These are phyloP conservation scores for Pardosa pseudoannulata DNA, from an alignment of 2,888 invertebrate genomes.

Conservation along the genomic window DNA sequence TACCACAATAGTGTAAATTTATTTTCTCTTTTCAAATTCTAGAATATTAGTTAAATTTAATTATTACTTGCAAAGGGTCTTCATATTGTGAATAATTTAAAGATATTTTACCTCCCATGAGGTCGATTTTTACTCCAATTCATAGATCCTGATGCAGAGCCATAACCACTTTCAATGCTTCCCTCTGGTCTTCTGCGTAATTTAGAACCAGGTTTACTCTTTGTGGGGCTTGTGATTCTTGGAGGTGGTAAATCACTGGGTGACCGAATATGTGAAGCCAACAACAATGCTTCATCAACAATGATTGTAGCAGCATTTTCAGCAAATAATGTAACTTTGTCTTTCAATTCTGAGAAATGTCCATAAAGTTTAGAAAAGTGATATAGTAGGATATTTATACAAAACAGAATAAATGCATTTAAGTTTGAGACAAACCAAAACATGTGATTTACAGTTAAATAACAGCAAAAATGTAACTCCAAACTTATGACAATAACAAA, in stretches of 20 bases:
- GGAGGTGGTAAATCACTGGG: constrained; percentile 39
- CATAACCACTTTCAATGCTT: constrained; percentile 68
- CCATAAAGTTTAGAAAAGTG: no score
- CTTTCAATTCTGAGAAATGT: constrained; percentile 48
- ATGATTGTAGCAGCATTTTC: constrained; percentile 64
- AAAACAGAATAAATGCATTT: no score
- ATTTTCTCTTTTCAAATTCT: no score
- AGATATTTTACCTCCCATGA: constrained; percentile 17
- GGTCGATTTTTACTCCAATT: constrained; percentile 54
- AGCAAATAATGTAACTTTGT: constrained; percentile 64
- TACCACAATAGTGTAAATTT: no score
- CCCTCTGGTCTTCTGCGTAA: constrained; percentile 59
- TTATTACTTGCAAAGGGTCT: no score
- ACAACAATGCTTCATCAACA: constrained; percentile 60
- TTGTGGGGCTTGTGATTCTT: constrained; percentile 18
- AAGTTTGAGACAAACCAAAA: no score
- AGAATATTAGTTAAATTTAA: no score
- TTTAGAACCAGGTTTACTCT: constrained; percentile 26
- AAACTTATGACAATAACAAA: no score
- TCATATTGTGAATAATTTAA: no score
- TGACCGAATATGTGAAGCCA: constrained; percentile 60
- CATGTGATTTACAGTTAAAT: no score
- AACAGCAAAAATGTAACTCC: no score
- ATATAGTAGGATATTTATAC: no score
- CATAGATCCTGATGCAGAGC: constrained; percentile 59